Evolutionary conservation across 2,797 vertebrate species (phyloP).

Genomic region (Clarias pachynema): DNA sequence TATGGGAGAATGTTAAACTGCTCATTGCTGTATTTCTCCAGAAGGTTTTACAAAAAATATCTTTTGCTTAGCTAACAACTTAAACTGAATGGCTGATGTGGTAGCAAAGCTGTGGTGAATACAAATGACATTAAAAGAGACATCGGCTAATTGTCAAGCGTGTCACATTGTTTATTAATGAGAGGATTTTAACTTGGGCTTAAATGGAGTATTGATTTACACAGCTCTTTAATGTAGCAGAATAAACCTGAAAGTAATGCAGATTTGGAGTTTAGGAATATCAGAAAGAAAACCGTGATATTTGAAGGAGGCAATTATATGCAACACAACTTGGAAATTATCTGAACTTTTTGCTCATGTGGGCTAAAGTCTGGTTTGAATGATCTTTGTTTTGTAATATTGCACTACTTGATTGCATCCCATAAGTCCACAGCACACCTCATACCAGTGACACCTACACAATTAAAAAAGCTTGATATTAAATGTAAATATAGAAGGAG

Average conservation of each 20-base stretch:
- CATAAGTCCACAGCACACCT: not conserved
- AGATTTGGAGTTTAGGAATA: not conserved
- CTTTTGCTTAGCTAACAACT: not conserved
- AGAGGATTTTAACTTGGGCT: slow-evolving; percentile 1
- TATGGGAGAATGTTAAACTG: not conserved
- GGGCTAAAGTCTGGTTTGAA: not conserved
- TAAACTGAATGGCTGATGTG: not conserved
- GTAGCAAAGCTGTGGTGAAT: not conserved
- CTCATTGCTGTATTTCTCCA: not conserved
- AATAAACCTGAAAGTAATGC: slow-evolving; percentile 1
- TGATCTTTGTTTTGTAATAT: not conserved
- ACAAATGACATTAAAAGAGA: not conserved
- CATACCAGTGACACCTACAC: not conserved
- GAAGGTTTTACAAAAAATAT: not conserved
- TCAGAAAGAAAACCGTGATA: not conserved
- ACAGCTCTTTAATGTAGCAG: not conserved
- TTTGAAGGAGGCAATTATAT: not conserved
- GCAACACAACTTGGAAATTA: not conserved
- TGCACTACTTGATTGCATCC: not conserved
- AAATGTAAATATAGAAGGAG: not conserved
- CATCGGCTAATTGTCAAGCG: not conserved
- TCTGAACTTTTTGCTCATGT: not conserved
- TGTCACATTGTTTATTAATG: slow-evolving; percentile 23
- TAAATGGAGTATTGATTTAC: slow-evolving; percentile 15
- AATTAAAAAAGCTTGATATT: not conserved